Conservation (phyloP, 2,797 vertebrate genomes). For the Telmatherina bonti region DNA sequence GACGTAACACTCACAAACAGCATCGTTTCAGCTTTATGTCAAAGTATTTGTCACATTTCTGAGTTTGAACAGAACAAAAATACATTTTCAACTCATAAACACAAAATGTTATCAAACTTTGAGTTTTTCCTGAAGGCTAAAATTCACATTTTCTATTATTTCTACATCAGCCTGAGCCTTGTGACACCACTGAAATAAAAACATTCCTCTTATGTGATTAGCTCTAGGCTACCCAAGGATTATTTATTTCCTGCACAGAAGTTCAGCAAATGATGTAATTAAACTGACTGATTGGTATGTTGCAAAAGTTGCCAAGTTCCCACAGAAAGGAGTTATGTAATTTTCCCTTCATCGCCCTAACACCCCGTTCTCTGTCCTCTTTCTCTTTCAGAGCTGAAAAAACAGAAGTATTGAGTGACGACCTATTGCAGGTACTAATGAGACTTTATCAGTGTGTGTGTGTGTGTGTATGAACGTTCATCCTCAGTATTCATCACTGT, state of each 20-base stretch:
- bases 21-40: background rate
- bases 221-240: constrained; percentile 27
- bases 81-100: background rate
- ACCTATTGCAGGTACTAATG: constrained; percentile 76
- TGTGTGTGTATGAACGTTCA: background rate
- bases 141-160: background rate
- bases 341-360: constrained; percentile 29
- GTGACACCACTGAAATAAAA: background rate
- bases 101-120: background rate
- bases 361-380: constrained; percentile 23
- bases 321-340: constrained; percentile 37
- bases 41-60: background rate
- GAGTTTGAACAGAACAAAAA: too few species aligned
- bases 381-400: constrained; percentile 76
- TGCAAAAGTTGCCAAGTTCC: constrained; percentile 30
- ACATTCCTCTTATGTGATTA: background rate
- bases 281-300: constrained; percentile 32
- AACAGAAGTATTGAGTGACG: constrained; percentile 81
- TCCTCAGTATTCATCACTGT: background rate
- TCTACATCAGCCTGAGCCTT: background rate
- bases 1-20: background rate
- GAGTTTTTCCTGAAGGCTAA: background rate
- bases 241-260: constrained; percentile 33
- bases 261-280: constrained; percentile 45
- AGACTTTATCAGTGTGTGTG: constrained; percentile 4